phyloP scores from a whole-genome alignment of 2,888 invertebrate species.

The Ypsolopha scabrella region DNA sequence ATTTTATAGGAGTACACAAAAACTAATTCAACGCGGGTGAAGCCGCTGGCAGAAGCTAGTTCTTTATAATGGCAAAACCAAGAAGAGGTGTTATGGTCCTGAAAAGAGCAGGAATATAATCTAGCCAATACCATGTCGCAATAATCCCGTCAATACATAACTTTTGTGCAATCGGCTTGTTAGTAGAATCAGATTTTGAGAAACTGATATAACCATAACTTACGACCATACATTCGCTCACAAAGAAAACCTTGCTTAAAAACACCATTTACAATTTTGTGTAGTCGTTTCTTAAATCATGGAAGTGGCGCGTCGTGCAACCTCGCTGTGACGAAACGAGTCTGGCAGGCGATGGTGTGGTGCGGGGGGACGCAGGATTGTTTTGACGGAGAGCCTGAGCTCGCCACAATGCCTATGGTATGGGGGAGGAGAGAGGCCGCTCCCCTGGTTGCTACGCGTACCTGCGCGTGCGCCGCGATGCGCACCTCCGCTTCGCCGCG shows the following conservation, averaged over 20 bases:
- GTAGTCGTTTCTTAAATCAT: neutral
- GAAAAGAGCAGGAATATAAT: no score
- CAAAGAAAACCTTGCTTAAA: no score
- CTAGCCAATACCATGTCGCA: no score
- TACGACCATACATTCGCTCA: no score
- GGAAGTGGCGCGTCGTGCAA: neutral
- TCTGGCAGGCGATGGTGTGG: conserved; percentile 1
- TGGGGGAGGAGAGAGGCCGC: conserved; percentile 24
- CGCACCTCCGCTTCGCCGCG: conserved; percentile 61
- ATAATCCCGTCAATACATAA: neutral
- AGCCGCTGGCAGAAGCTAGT: no score
- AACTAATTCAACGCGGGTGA: no score
- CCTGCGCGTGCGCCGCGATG: conserved; percentile 61
- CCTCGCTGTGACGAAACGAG: neutral
- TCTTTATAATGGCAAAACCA: no score
- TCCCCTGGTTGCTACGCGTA: conserved; percentile 21
- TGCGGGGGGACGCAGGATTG: conserved; percentile 18
- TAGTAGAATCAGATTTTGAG: neutral
- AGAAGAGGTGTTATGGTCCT: no score
- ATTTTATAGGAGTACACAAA: no score
- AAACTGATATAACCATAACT: no score
- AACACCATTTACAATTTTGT: neutral
- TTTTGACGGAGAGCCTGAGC: conserved; percentile 25
- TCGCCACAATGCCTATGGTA: conserved; percentile 3
- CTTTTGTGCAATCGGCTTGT: neutral